Percentiles rank a stretch among this genome's conserved stretches.
phyloP scores from a whole-genome alignment of 2,888 invertebrate genomes.

The Dicranocentrus wangi region DNA sequence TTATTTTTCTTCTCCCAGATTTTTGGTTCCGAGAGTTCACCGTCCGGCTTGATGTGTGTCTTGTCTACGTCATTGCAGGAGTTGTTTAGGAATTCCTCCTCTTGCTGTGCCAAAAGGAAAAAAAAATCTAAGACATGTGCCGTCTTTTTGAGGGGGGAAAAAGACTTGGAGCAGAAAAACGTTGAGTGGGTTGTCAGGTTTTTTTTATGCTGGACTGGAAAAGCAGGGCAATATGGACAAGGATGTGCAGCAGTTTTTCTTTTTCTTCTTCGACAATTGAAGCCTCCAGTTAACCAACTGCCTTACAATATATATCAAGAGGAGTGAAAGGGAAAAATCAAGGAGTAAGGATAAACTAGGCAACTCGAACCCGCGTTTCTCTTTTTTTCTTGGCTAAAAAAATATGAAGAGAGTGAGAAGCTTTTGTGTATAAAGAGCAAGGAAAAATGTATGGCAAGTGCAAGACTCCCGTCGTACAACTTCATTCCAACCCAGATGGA shows the following conservation, averaged over 20 bases:
- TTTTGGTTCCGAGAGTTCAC: neutral
- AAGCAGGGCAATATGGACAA: neutral
- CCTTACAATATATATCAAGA: constrained; percentile 12
- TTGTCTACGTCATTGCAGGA: constrained; percentile 9
- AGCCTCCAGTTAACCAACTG: constrained; percentile 27
- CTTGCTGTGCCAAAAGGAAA: constrained; percentile 23
- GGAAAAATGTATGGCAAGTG: constrained; percentile 29
- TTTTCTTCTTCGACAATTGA: constrained; percentile 46
- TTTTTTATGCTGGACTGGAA: neutral
- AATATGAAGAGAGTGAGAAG: constrained; percentile 34
- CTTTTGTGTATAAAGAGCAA: constrained; percentile 1
- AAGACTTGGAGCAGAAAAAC: constrained; percentile 6
- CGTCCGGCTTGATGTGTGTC: neutral
- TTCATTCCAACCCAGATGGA: neutral
- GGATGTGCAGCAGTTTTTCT: too few species aligned
- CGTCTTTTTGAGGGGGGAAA: neutral
- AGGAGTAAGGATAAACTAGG: too few species aligned
- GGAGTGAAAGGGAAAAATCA: neutral
- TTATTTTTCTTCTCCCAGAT: too few species aligned
- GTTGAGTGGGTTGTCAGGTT: neutral
- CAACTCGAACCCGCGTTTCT: too few species aligned
- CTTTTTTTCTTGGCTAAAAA: neutral
- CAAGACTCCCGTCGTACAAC: neutral
- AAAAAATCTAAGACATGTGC: constrained; percentile 6
- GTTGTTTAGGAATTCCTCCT: constrained; percentile 42